Evolutionary conservation across 2,888 invertebrate genomes (phyloP), one percentile per base, ranked within the genome.

Genomic region (Sinodicranocentrus sp.): DNA sequence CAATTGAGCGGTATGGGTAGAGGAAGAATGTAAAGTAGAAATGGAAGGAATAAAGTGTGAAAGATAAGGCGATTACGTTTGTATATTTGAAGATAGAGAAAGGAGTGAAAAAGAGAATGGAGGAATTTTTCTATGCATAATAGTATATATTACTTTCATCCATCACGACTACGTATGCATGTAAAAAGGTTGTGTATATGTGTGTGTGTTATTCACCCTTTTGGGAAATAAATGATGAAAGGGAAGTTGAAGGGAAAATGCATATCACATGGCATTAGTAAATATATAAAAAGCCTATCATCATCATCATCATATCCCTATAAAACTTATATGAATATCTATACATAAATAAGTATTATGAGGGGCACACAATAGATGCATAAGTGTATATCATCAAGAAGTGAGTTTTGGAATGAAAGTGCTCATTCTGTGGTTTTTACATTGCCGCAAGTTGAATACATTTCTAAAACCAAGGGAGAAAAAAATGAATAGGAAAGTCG

Each of bases 61-160:
- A 76, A 86, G 88, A 87, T 87, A 88, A 88, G 88, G 77, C 85
- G 87, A 88, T 88, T 88, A 87, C 83, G 85, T 85, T 48, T 80
- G 61, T 80, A 67, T 57, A 67, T 65, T 80, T 73, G 43, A 67
- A 80, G 71, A 63, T 80, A 57, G 61, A 10, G 23, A 21, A 61
- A 54, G 28, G 33, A 48, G 1, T 5, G 61, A 21, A n/a, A n/a
- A 54, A 17, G 26, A 63, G 25, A 57, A 39, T 19, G 44, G 54
- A 70, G 28, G 23, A 33, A 79, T 23, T 33, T 61, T 23, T 5
- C 44, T 43, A 52, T 78, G 65, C 82, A 71, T 72, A 72, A 82
- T 79, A 65, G 57, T 76, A 52, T 76, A 76, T 84, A 80, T 76
- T 67, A 71, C 70, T 70, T 76, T 68, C 84, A 84, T 80, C 65